phyloP scores from a whole-genome alignment of 2,797 vertebrate genomes.

The Scolopax bukidnonensis region DNA sequence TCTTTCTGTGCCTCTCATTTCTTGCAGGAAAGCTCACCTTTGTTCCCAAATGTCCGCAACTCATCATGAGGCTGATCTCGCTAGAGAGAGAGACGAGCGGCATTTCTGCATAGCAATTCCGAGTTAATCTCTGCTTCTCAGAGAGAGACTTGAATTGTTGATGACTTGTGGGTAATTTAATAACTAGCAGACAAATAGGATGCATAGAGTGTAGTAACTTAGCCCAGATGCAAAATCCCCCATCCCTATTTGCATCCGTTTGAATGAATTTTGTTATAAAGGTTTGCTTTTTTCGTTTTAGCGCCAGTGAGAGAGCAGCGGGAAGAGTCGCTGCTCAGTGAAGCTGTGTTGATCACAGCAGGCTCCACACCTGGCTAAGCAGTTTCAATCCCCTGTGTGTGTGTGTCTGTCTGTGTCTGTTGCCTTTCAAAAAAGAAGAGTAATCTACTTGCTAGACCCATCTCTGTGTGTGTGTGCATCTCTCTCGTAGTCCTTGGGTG shows the following conservation, averaged over 20 bases:
- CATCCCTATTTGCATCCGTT: conserved; percentile 59
- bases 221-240: conserved; percentile 61
- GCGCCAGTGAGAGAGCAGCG: neutral
- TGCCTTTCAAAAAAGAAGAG: conserved; percentile 55
- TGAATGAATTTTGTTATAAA: conserved; percentile 35
- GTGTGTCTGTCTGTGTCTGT: neutral
- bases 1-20: conserved; percentile 22
- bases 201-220: conserved; percentile 45
- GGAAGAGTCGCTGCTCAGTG: conserved; percentile 35
- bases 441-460: conserved; percentile 21
- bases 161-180: conserved; percentile 72
- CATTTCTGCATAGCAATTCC: conserved; percentile 67
- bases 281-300: conserved; percentile 42
- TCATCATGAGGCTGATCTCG: conserved; percentile 40
- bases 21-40: conserved; percentile 51
- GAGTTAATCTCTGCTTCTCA: conserved; percentile 69
- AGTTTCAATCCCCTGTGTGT: conserved; percentile 35
- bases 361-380: conserved; percentile 71
- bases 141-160: conserved; percentile 58
- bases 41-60: conserved; percentile 47
- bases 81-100: conserved; percentile 21
- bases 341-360: conserved; percentile 63
- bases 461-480: neutral
- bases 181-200: conserved; percentile 69
- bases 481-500: conserved; percentile 6